Base-by-base conservation (phyloP, 2,888 invertebrate genomes). In the Aphrophora alni region DNA sequence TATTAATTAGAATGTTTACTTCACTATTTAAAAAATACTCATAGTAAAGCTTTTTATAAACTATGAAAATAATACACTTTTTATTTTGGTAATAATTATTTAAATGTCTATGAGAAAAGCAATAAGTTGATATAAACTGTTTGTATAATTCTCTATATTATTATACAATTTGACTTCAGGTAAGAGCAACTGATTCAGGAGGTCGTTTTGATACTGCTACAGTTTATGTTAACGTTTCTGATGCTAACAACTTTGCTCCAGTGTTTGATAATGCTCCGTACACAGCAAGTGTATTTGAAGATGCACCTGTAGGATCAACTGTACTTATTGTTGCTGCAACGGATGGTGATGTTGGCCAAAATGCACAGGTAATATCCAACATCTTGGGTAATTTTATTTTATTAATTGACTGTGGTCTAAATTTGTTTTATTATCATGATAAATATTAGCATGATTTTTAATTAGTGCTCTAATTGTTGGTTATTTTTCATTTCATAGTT, bases 201-300 rank as follows among this genome's bases (percentile, higher is more conserved):
- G 96, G 97, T 0, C 90, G 96, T 73, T 94, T 93, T 0, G 98
- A 98, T 85, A 95, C 95, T 0, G 95, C 97, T 0, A 94, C 95
- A 77, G 95, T 98, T 17, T 95, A 96, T 86, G 95, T 99, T 3
- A 97, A 97, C 87, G 93, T 99, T 0, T 95, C 97, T 0, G 98
- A 98, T 88, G 97, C 98, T 0, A 98, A 98, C 88, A 97, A 98
- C 86, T 96, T 95, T 87, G 93, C 97, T 0, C 98, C 98, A 0
- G 95, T 95, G 0, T 98, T 98, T 87, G 96, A 97, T 87, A 96
- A 96, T 87, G 96, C 97, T 0, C 98, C 98, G 0, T 98, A 98
- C 87, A 93, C 95, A 0, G 95, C 96, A 0, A 85, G 84, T 74
- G 88, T 98, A 0, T 96, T 97, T 86, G 99, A 99, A 90, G 97